Percentiles rank a stretch among this genome's conserved stretches.
Evolutionary conservation across 2,113 vertebrate genomes (phyloP).

Genomic region (Seriola aureovittata): DNA sequence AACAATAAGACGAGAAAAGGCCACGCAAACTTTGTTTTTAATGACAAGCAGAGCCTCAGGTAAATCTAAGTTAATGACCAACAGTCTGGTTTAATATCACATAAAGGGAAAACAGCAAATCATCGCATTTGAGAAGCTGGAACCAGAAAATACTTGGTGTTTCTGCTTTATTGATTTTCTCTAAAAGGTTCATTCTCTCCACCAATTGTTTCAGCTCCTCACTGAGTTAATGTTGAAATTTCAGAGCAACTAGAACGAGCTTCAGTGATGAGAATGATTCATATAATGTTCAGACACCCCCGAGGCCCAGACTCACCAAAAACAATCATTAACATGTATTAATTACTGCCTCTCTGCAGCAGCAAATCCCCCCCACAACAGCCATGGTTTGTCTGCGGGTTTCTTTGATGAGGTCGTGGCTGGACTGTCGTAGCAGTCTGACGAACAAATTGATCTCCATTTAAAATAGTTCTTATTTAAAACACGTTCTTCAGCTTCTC

Average conservation of each 20-base stretch:
- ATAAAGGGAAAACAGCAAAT: neutral
- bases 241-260: neutral
- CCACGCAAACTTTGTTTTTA: neutral
- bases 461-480: neutral
- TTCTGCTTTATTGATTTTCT: neutral
- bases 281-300: slow-evolving; percentile 7
- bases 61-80: neutral
- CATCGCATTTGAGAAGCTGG: neutral
- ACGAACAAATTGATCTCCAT: neutral
- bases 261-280: slow-evolving; percentile 14
- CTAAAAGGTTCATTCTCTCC: neutral
- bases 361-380: slow-evolving; percentile 28
- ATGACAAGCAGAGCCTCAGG: neutral
- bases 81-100: neutral
- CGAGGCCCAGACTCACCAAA: neutral
- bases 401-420: slow-evolving; percentile 5
- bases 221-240: neutral
- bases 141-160: neutral
- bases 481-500: neutral
- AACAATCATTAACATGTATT: slow-evolving; percentile 41
- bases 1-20: neutral
- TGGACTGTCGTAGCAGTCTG: neutral
- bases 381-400: slow-evolving; percentile 18
- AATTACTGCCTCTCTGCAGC: slow-evolving; percentile 33
- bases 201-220: neutral